A percentile compares a stretch with the other conserved stretches of the same genome.
Conservation (phyloP, 2,888 invertebrate species). For the Halocaridina rubra region DNA sequence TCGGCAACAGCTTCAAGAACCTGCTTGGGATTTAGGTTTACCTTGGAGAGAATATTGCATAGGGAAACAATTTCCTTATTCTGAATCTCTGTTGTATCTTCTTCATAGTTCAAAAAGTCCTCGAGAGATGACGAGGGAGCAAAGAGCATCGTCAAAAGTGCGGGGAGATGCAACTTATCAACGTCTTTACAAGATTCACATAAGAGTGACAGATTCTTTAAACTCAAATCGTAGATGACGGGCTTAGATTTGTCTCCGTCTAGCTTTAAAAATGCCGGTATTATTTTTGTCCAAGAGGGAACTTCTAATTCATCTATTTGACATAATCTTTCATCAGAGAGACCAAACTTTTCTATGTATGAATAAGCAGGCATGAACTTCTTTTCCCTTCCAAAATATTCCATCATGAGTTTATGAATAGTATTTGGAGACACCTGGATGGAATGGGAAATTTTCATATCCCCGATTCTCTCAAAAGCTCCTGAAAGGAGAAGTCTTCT, state of each 20-base stretch:
- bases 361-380: conserved; percentile 31
- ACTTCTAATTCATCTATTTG: neutral
- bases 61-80: neutral
- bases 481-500: conserved; percentile 29
- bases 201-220: conserved; percentile 29
- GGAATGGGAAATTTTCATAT: conserved; percentile 1
- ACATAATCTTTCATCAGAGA: neutral
- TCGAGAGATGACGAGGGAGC: conserved; percentile 20
- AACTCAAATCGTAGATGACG: conserved; percentile 18
- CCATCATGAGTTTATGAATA: conserved; percentile 22
- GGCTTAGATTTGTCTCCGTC: conserved; percentile 3
- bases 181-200: conserved; percentile 6
- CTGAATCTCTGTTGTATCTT: neutral
- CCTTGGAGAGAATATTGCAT: conserved; percentile 11
- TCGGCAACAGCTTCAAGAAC: neutral
- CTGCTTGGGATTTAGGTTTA: conserved; percentile 12
- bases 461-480: conserved; percentile 1
- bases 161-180: conserved; percentile 21
- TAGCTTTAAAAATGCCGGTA: conserved; percentile 29
- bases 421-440: conserved; percentile 14
- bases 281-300: conserved; percentile 24
- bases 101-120: conserved; percentile 11
- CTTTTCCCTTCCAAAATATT: neutral
- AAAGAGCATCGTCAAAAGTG: conserved; percentile 52
- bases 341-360: conserved; percentile 7